Base-by-base conservation (phyloP, 2,113 vertebrate species). In the Pteruthius melanotis region DNA sequence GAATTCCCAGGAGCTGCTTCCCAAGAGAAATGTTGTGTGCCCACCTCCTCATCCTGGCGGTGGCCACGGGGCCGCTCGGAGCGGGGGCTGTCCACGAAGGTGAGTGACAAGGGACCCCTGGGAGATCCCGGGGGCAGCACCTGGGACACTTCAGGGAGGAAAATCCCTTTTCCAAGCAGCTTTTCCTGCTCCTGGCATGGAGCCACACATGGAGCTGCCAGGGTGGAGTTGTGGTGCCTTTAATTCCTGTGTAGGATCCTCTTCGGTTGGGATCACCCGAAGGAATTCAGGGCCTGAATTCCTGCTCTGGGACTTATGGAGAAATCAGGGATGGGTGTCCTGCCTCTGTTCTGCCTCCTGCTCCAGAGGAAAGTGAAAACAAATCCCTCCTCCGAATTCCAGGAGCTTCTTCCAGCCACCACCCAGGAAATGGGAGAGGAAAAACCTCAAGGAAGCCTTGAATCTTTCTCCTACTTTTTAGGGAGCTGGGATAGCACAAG, bases 1-100 rank as follows among this genome's bases (percentile, higher is more conserved):
- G 84, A 17, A 16, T 56, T 28, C 8, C 61, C 31, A 20, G 49
- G 45, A 91, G 33, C 37, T 60, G 69, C 57, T 94, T 69, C 52
- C 56, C 15, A 7, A 86, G 52, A 88, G 94, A 24, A 50, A 83
- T 96, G 70, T 17, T 71, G 19, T 54, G 5, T 13, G 31, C 50
- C 15, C 70, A 18, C 33, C 40, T 97, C 69, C 72, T 98, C 1
- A 37, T 45, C 33, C 68, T 98, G 49, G 89, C 8, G 2, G 69
- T 44, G 42, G 63, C 92, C 57, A 9, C 40, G 60, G 57, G 44
- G 27, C 83, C 61, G 0, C 47, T 76, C 30, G 20, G 18, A 91
- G 82, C 68, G 1, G 3, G 70, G 77, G 84, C 78, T 3, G 7
- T 8, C 10, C 94, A 37, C 12, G 94, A 96, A 85, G 95, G 96